These are phyloP conservation scores for Tinea trinotella DNA, from an alignment of 2,888 invertebrate genomes.

Conservation along the genomic window DNA sequence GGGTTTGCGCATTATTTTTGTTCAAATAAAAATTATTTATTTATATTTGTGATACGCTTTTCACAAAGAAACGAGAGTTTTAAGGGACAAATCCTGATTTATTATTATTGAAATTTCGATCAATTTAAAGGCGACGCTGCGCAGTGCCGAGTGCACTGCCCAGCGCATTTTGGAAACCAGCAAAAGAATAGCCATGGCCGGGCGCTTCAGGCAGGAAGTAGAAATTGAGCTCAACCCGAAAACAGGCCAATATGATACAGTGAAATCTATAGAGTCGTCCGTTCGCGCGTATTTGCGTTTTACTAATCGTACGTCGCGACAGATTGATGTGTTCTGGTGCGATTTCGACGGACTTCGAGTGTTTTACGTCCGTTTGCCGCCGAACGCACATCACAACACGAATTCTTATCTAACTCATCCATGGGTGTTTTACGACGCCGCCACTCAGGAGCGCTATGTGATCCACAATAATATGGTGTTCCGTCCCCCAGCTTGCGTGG, in stretches of 20 bases:
- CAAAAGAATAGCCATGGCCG: neutral
- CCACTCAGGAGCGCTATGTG: conserved; percentile 76
- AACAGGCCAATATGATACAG: conserved; percentile 21
- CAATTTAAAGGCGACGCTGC: too few species aligned
- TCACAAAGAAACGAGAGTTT: too few species aligned
- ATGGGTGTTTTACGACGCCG: conserved; percentile 84
- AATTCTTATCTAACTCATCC: conserved; percentile 87
- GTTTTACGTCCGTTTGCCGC: conserved; percentile 73
- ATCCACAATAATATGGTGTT: conserved; percentile 68
- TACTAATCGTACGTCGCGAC: conserved; percentile 43
- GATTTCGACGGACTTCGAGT: conserved; percentile 78
- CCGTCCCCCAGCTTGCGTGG: conserved; percentile 47
- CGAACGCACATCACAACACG: conserved; percentile 72
- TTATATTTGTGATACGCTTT: too few species aligned
- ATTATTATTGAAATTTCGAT: too few species aligned
- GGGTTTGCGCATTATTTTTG: too few species aligned
- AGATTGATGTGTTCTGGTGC: conserved; percentile 81
- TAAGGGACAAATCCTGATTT: too few species aligned
- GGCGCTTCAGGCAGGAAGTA: conserved; percentile 40
- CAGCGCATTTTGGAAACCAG: too few species aligned
- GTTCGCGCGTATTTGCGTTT: conserved; percentile 44
- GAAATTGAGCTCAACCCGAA: conserved; percentile 42
- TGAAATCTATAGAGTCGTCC: conserved; percentile 42
- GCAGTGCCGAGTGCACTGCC: neutral
- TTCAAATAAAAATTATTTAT: too few species aligned